A percentile compares a stretch with the other conserved stretches of the same genome.
These are phyloP conservation scores for Agrotis puta DNA, from an alignment of 2,888 invertebrate species.

Conservation along the genomic window DNA sequence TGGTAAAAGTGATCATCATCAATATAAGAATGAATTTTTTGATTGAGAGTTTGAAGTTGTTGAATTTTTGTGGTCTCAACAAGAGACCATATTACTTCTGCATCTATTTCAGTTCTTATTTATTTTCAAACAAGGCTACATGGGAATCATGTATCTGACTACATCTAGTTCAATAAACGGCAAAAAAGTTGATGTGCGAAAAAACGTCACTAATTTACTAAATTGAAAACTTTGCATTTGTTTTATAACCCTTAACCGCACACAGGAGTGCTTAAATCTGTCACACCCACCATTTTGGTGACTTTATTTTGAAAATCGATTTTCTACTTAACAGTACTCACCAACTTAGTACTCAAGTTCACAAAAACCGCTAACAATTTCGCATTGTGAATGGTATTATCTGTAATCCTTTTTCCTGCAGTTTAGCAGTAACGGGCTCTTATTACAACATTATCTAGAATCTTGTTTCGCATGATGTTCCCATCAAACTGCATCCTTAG, in stretches of 20 bases:
- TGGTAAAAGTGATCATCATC: slow-evolving; percentile 9
- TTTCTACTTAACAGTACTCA: background rate
- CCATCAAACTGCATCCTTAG: slow-evolving; percentile 37
- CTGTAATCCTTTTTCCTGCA: too few relatives aligned
- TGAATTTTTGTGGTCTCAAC: background rate
- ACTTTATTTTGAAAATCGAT: background rate
- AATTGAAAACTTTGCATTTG: background rate
- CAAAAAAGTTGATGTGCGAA: too few relatives aligned
- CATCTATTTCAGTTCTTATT: too few relatives aligned
- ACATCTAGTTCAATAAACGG: too few relatives aligned
- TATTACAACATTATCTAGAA: slow-evolving; percentile 17
- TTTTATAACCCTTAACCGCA: background rate
- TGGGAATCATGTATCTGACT: too few relatives aligned
- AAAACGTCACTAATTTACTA: too few relatives aligned
- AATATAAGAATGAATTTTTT: background rate
- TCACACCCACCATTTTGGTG: background rate
- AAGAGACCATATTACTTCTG: too few relatives aligned
- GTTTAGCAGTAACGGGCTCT: too few relatives aligned
- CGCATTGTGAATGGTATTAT: background rate
- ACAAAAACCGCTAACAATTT: background rate
- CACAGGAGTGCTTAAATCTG: background rate
- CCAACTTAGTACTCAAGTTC: background rate
- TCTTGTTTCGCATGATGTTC: slow-evolving; percentile 33
- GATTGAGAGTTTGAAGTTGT: background rate
- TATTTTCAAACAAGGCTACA: too few relatives aligned